Evolutionary conservation across 1,140 invertebrate species (phyloP), one percentile per base, ranked within the genome.

Genomic region (Elymnias hypermnestra): DNA sequence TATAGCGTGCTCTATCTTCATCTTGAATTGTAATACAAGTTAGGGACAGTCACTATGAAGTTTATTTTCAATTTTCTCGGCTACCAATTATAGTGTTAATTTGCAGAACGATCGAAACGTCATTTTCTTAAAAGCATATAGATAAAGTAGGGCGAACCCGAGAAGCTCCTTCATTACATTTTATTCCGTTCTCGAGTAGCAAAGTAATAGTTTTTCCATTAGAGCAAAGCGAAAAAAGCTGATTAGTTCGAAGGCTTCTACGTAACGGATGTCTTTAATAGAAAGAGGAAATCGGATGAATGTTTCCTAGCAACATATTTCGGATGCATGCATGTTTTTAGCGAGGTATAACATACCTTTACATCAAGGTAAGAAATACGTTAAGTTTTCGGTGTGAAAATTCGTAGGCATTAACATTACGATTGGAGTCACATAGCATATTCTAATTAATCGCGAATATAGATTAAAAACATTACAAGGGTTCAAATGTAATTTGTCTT

Each of bases 181-280:
- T 26, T 26, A 39, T 39, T 39, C 23, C 37, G 22, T 15, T 26
- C 49, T 40, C 21, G 40, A 46, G 40, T 15, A 38, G 49, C 31
- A 40, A 51, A 58, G 25, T 62, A 66, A 69, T 63, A 62, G 68
- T 56, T 64, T 62, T 63, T 60, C 65, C 55, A 63, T 66, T 63
- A 63, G 19, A 46, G 28, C 37, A 42, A 46, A 21, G 29, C 26
- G 21, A 45, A 40, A 40, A 38, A 47, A 23, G 42, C 29, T 57
- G 58, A 60, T 65, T 58, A 57, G 52, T 53, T 60, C 39, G 49
- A 65, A 26, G 41, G 43, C 37, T 26, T 31, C 18, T 18, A 17
- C 9, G 31, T 12, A 39, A 10, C 36, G 14, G 29, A 33, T 33
- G 14, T 15, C 29, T 33, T 29, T 37, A 38, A 38, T 25, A 23